These are phyloP conservation scores for Mystacornis crossleyi DNA, from an alignment of 2,113 vertebrate genomes.

Conservation along the genomic window DNA sequence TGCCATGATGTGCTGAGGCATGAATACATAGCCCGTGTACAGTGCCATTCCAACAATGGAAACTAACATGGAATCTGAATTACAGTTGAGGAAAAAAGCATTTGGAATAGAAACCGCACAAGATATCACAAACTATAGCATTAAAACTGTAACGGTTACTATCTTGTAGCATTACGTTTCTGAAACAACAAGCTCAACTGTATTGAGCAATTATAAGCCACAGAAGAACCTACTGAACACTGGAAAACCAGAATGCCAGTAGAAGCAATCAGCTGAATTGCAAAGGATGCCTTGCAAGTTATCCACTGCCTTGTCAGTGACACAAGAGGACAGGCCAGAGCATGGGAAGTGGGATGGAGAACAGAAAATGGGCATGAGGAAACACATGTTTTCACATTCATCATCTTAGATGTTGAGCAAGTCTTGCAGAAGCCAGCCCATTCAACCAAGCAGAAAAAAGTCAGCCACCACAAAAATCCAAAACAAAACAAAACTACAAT, in stretches of 20 bases:
- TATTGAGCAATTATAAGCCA: not conserved
- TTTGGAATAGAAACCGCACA: not conserved
- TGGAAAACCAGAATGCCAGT: not conserved
- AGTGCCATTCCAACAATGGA: conserved; percentile 93
- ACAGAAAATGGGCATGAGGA: not conserved
- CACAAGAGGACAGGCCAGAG: not conserved
- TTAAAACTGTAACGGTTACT: not conserved
- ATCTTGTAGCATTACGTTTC: not conserved
- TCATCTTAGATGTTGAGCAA: not conserved
- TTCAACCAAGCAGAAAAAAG: not conserved
- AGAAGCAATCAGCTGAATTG: not conserved
- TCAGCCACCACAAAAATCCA: not conserved
- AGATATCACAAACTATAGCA: not conserved
- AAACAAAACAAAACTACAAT: not conserved
- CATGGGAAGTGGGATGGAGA: accelerated
- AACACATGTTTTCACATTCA: not conserved
- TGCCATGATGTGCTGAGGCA: conserved; percentile 99
- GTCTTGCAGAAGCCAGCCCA: not conserved
- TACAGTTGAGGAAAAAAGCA: conserved; percentile 73
- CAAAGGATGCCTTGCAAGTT: not conserved
- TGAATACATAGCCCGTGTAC: conserved; percentile 97
- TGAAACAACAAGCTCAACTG: not conserved
- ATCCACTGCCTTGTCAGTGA: not conserved
- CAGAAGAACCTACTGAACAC: not conserved
- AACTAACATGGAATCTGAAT: conserved; percentile 90